Conservation (phyloP, 2,797 vertebrate species). For the Synaphobranchus kaupii region DNA sequence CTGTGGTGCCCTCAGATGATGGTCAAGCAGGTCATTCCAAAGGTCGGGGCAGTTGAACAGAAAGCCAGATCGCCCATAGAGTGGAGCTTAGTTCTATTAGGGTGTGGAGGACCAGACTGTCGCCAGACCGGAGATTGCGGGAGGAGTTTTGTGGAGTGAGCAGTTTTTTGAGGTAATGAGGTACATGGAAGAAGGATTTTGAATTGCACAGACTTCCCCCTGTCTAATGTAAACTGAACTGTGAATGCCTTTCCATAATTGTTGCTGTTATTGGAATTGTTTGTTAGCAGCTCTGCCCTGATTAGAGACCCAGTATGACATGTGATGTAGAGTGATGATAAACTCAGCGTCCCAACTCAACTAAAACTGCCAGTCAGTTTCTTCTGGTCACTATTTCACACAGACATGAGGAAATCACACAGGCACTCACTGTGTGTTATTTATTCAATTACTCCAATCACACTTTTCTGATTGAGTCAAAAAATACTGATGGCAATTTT, state of each 20-base stretch:
- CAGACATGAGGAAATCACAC: background rate
- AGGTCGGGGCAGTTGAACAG: no score
- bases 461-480: background rate
- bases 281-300: background rate
- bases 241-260: background rate
- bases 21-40: no score
- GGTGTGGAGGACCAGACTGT: no score
- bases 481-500: background rate
- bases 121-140: no score
- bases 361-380: background rate
- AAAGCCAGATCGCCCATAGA: no score
- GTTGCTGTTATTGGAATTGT: background rate
- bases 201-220: no score
- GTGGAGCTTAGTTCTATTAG: no score
- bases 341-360: background rate
- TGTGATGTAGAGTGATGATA: background rate
- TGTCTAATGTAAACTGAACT: background rate
- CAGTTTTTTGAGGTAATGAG: no score
- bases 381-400: background rate
- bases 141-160: no score
- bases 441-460: background rate
- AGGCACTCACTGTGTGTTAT: background rate
- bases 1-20: no score
- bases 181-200: no score
- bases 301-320: background rate